Percentiles rank a stretch among this genome's conserved stretches.
Evolutionary conservation across 1,140 invertebrate genomes (phyloP).

Genomic region (Zaprionus taronus): DNA sequence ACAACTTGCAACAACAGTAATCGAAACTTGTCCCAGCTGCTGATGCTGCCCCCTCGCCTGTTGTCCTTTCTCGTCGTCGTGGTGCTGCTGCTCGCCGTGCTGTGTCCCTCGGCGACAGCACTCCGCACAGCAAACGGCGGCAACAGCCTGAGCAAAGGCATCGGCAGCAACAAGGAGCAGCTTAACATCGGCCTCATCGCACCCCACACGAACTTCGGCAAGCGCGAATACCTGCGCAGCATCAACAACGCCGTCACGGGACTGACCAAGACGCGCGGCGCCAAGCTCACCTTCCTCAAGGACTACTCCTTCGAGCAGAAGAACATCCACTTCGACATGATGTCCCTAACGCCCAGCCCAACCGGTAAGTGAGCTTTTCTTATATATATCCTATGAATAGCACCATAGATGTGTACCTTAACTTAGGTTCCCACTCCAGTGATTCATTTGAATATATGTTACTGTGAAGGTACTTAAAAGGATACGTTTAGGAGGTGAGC

Average conservation of each 20-base stretch:
- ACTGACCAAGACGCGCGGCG: constrained; percentile 86
- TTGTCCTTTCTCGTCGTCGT: constrained; percentile 9
- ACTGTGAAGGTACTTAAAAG: too few species aligned
- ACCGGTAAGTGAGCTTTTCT: constrained; percentile 87
- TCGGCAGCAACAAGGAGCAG: constrained; percentile 79
- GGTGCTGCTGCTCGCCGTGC: constrained; percentile 19
- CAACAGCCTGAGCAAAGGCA: constrained; percentile 64
- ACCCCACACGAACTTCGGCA: constrained; percentile 86
- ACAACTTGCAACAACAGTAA: constrained; percentile 26
- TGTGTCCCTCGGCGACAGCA: constrained; percentile 43
- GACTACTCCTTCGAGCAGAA: constrained; percentile 87
- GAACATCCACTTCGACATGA: constrained; percentile 88
- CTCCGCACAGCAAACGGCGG: constrained; percentile 73
- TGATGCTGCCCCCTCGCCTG: not conserved
- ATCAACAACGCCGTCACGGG: constrained; percentile 88
- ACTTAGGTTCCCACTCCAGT: too few species aligned
- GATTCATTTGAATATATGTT: too few species aligned
- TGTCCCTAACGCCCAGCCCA: constrained; percentile 90
- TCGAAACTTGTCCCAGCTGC: constrained; percentile 5
- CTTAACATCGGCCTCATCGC: constrained; percentile 86
- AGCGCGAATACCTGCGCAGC: constrained; percentile 88
- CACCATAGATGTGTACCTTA: too few species aligned
- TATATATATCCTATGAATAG: too few species aligned
- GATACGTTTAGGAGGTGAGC: too few species aligned
- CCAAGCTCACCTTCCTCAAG: constrained; percentile 87